Conservation (phyloP, 2,888 invertebrate species). For the Cacoxenus indagator region DNA sequence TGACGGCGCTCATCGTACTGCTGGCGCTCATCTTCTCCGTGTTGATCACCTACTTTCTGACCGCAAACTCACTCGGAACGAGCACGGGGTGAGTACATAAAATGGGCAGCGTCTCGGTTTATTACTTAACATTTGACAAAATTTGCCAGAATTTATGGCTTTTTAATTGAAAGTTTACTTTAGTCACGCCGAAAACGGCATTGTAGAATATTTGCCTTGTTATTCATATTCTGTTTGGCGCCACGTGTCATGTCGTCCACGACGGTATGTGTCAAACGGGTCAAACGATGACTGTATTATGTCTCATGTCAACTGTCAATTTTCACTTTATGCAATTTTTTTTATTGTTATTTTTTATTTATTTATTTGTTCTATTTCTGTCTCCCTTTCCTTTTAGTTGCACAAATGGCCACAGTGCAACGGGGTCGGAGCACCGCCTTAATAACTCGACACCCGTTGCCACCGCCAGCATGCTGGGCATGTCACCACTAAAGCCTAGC, state of each 20-base stretch:
- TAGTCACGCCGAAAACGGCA: neutral
- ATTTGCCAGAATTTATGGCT: neutral
- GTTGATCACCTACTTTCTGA: constrained; percentile 67
- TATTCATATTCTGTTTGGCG: too few species aligned
- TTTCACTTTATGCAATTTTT: constrained; percentile 37
- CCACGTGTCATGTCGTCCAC: neutral
- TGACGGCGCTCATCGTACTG: constrained; percentile 58
- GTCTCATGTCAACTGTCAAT: constrained; percentile 9
- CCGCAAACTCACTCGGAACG: constrained; percentile 49
- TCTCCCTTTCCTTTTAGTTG: constrained; percentile 44
- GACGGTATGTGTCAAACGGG: constrained; percentile 49
- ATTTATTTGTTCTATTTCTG: constrained; percentile 22
- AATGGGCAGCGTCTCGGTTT: neutral
- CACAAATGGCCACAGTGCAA: constrained; percentile 50
- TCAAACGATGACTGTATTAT: constrained; percentile 30
- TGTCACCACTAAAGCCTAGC: constrained; percentile 35
- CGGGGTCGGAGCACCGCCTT: constrained; percentile 32
- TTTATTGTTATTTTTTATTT: constrained; percentile 27
- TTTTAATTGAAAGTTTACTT: neutral
- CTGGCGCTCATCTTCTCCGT: constrained; percentile 64
- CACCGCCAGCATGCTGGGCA: constrained; percentile 53
- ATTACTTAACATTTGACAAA: neutral
- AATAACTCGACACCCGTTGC: constrained; percentile 40
- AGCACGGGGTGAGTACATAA: constrained; percentile 56
- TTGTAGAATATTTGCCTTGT: too few species aligned